Conservation (phyloP, 2,797 vertebrate genomes). For the Neosilurus hyrtlii region DNA sequence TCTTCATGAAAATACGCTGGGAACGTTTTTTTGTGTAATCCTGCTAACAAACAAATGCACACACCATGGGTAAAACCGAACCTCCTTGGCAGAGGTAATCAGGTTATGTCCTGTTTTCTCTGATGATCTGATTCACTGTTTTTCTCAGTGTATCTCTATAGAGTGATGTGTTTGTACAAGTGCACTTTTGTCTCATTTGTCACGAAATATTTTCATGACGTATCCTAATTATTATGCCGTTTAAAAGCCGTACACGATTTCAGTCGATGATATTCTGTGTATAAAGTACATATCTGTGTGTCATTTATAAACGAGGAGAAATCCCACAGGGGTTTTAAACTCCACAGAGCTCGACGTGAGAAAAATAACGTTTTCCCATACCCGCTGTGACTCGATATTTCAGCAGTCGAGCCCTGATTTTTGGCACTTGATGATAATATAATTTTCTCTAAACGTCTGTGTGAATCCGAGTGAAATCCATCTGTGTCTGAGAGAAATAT, state of each 20-base stretch:
- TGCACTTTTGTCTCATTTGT: background rate
- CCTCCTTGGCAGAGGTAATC: no score
- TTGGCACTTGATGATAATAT: no score
- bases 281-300: constrained; percentile 15
- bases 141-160: no score
- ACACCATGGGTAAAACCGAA: no score
- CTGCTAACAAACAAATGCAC: no score
- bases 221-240: background rate
- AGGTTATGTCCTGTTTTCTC: no score
- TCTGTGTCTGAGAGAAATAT: background rate
- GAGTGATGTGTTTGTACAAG: background rate
- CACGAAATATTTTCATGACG: background rate
- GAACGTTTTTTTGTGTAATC: no score
- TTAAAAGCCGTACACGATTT: background rate
- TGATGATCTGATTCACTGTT: no score
- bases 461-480: background rate
- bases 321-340: background rate
- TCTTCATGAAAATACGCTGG: no score
- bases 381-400: background rate
- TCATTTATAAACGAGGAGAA: background rate
- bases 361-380: background rate
- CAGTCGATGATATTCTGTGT: background rate
- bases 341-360: background rate
- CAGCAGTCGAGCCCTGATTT: background rate
- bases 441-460: background rate